Base-by-base conservation (phyloP, 2,113 vertebrate genomes). In the Lepisosteus osseus region DNA sequence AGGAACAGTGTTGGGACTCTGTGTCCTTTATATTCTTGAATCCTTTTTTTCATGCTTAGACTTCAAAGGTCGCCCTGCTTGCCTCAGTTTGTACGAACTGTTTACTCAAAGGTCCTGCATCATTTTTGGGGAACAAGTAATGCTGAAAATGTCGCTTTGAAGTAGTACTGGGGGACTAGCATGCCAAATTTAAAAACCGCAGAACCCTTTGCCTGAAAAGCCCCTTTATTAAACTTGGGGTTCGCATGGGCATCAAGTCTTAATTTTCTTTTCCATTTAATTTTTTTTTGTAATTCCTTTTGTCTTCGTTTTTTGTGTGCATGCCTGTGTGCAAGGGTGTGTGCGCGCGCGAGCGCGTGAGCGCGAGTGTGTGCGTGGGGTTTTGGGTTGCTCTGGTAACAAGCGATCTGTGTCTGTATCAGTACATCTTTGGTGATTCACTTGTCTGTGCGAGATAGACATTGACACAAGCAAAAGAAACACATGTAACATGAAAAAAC, bases 161-260 rank as follows among this genome's bases (percentile, higher is more conserved):
- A 61, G 61, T 54, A 67, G 68, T 61, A 54, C 71, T 74, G 72
- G 83, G 74, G 69, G 83, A 86, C 15, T 42, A 82, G 84, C 86
- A 87, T 86, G 84, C 84, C 84, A 82, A 80, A 86, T 74, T 68
- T 55, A 71, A 78, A 80, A 82, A 79, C 83, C 76, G 79, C 76
- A 74, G 61, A 82, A 82, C 79, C 77, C 86, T 76, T 77, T 85
- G 83, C 85, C 83, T 85, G 77, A 84, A 76, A 75, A 79, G 72
- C 79, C 78, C 82, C 78, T 85, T 70, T n/a, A 15, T n/a, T 71
- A 69, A 62, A 70, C 71, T 55, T 72, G 72, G 77, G 80, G 78
- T 78, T 74, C 83, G 87, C 85, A 86, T 86, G 84, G 80, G 79
- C 83, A 80, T 84, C 84, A 80, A 79, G 61, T 86, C 80, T 81